Percentiles rank a stretch among this genome's conserved stretches.
phyloP scores from a whole-genome alignment of 2,797 vertebrate genomes.

The Chelon auratus region DNA sequence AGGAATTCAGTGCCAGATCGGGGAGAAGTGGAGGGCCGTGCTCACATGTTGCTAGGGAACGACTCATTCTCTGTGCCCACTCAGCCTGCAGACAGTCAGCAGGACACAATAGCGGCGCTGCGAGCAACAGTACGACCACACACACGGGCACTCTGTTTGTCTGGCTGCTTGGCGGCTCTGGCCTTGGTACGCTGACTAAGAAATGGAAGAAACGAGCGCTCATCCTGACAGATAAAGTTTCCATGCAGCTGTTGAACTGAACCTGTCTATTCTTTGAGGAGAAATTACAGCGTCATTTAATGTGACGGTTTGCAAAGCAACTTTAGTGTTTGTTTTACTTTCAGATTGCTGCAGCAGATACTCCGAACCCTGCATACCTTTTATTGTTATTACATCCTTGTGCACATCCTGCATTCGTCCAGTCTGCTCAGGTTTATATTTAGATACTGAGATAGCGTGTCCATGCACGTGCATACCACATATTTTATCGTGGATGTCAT shows the following conservation, averaged over 20 bases:
- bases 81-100: slow-evolving; percentile 73
- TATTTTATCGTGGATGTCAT: slow-evolving; percentile 4
- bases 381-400: background rate
- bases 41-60: slow-evolving; percentile 83
- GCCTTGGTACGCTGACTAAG: slow-evolving; percentile 26
- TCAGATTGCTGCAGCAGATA: background rate
- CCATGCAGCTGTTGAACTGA: background rate
- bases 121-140: slow-evolving; percentile 51
- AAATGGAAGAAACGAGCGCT: slow-evolving; percentile 4
- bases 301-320: slow-evolving; percentile 9
- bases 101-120: slow-evolving; percentile 69
- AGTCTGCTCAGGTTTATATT: background rate
- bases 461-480: background rate
- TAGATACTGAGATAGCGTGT: background rate
- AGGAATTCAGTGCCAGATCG: slow-evolving; percentile 73
- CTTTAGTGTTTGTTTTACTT: background rate
- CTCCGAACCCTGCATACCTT: background rate
- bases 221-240: slow-evolving; percentile 29
- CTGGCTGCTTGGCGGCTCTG: slow-evolving; percentile 26
- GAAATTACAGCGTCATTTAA: background rate
- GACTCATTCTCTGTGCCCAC: slow-evolving; percentile 74
- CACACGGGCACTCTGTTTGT: slow-evolving; percentile 41
- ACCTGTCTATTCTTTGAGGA: background rate
- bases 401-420: background rate
- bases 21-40: slow-evolving; percentile 63